A percentile compares a stretch with the other conserved stretches of the same genome.
phyloP scores from a whole-genome alignment of 1,140 invertebrate species.

The Drosophila arizonae region DNA sequence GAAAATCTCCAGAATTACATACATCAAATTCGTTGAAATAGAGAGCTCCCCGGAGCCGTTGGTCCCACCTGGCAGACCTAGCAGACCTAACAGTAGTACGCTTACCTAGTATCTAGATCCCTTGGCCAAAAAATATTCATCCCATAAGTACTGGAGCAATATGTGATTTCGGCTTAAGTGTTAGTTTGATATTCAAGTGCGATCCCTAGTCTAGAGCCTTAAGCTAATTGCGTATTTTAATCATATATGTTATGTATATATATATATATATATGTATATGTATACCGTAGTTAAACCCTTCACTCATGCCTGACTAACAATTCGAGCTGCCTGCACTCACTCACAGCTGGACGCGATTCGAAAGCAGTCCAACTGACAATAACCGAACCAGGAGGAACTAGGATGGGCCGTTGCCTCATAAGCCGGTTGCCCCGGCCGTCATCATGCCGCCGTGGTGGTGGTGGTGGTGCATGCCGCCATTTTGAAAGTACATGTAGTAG shows the following conservation, averaged over 20 bases:
- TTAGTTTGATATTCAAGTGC: neutral
- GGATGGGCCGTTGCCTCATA: slow-evolving; percentile 57
- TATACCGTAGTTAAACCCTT: slow-evolving; percentile 42
- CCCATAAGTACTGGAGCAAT: neutral
- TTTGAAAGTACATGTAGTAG: slow-evolving; percentile 88
- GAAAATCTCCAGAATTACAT: slow-evolving; percentile 70
- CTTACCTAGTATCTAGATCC: slow-evolving; percentile 11
- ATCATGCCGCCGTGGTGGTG: slow-evolving; percentile 80
- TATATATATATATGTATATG: slow-evolving; percentile 12
- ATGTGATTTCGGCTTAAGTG: neutral
- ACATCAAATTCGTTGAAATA: slow-evolving; percentile 61
- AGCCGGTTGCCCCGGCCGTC: slow-evolving; percentile 78
- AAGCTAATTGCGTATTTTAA: slow-evolving; percentile 21
- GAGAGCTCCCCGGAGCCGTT: slow-evolving; percentile 17
- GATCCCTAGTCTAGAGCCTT: slow-evolving; percentile 12
- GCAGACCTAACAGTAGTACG: slow-evolving; percentile 4
- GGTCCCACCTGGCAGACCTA: slow-evolving; percentile 2
- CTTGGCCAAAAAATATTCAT: neutral
- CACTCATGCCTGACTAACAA: slow-evolving; percentile 35
- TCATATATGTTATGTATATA: slow-evolving; percentile 8
- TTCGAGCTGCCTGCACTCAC: slow-evolving; percentile 7
- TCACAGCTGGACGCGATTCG: slow-evolving; percentile 23
- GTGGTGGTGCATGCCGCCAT: slow-evolving; percentile 81
- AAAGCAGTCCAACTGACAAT: slow-evolving; percentile 23
- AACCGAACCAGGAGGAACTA: slow-evolving; percentile 14